Base-by-base conservation (phyloP, 2,797 vertebrate genomes). In the Sebastes itinus region DNA sequence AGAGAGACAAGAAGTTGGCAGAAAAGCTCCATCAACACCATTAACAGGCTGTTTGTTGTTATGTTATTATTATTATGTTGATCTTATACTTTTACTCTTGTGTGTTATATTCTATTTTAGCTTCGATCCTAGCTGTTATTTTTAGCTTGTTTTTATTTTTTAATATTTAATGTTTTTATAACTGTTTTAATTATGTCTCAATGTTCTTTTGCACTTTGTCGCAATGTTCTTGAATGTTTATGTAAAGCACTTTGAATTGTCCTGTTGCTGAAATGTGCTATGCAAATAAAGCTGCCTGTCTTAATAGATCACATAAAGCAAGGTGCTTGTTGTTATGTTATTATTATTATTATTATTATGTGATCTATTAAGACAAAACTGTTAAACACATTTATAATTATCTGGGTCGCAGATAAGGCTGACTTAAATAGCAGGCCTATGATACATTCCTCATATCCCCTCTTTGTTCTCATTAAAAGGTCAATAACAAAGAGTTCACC, bases 381-480 rank as follows among this genome's bases (percentile, higher is more conserved):
- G 35, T 65, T 23, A 71, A 68, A 78, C 3, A 64, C 6, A 61
- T 1, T 2, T 7, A 30, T 62, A 69, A 12, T 25, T 7, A 66
- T 75, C 32, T 71, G 8, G 30, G 49, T 8, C 77, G 30, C 7
- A 12, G 35, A 38, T 38, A 9, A 52, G 28, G 16, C 32, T 49
- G 56, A 64, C 11, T 72, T 75, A 11, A 72, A 11, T 2, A 60
- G 9, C 52, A 71, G 72, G 82, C 74, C 77, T 65, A 38, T 38
- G 7, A 11, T 33, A 42, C 4, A 75, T 27, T 32, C 38, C 42
- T 63, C 71, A 63, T 27, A 35, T 54, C 32, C 56, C 46, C 58
- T 80, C 87, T 90, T 91, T 87, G 90, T 91, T 87, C 84, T 67
- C 70, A 66, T 61, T 27, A 46, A 74, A 68, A 72, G 79, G 55